phyloP scores from a whole-genome alignment of 2,797 vertebrate genomes.

The Spheniscus humboldti region DNA sequence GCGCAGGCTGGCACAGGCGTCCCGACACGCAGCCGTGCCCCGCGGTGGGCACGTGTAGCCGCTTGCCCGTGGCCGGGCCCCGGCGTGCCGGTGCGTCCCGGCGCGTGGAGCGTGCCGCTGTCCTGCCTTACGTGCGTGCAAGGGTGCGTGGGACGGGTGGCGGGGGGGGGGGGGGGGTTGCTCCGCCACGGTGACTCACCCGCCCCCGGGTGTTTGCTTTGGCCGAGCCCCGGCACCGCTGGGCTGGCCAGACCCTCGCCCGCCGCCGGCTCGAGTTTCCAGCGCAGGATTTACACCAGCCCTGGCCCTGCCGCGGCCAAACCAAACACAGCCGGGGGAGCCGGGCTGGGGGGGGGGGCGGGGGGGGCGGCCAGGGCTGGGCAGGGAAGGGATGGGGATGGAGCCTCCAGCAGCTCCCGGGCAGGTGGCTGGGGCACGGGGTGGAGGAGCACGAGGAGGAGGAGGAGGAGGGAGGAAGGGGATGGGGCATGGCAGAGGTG shows the following conservation, averaged over 20 bases:
- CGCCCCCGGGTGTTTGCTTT: conserved; percentile 13
- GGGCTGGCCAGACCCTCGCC: not conserved
- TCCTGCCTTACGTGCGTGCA: not conserved
- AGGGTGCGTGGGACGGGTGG: not conserved
- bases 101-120: not conserved
- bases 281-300: conserved; percentile 4
- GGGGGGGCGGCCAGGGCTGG: not conserved
- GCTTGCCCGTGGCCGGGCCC: not conserved
- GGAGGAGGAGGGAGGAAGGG: not conserved
- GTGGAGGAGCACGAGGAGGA: not conserved
- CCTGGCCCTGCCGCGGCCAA: not conserved
- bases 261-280: conserved; percentile 13
- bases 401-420: not conserved
- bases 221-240: not conserved
- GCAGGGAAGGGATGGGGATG: not conserved
- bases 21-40: not conserved
- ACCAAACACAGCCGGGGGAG: not conserved
- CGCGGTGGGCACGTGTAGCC: not conserved
- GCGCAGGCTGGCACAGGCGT: no score
- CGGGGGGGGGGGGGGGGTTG: not conserved
- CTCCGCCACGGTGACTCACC: not conserved
- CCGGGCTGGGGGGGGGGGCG: not conserved
- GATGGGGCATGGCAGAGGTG: not conserved
- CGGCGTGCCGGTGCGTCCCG: not conserved
- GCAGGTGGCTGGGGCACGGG: not conserved